Evolutionary conservation across 2,113 vertebrate genomes (phyloP).

Genomic region (Lagopus muta): DNA sequence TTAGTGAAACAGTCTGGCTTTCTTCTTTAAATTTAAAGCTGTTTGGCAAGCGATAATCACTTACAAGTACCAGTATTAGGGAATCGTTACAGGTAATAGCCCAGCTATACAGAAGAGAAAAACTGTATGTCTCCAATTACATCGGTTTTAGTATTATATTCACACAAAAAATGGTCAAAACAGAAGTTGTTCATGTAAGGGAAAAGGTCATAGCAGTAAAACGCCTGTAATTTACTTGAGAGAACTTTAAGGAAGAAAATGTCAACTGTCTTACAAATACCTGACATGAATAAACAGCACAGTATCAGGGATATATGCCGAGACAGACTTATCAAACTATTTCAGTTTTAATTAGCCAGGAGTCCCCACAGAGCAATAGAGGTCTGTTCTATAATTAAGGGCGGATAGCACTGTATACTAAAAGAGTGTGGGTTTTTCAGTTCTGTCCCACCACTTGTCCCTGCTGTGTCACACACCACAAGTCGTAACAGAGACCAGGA

Average conservation of each 20-base stretch:
- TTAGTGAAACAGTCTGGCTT: constrained; percentile 26
- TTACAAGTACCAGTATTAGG: constrained; percentile 32
- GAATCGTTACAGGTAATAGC: constrained; percentile 48
- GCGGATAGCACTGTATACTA: not conserved
- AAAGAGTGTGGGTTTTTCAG: not conserved
- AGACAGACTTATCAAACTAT: constrained; percentile 20
- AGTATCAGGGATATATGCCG: not conserved
- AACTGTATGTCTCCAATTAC: constrained; percentile 27
- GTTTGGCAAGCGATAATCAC: constrained; percentile 32
- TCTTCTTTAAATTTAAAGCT: constrained; percentile 43
- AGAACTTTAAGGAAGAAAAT: constrained; percentile 58
- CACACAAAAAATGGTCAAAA: constrained; percentile 34
- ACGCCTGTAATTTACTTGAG: constrained; percentile 52
- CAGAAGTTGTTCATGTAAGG: constrained; percentile 43
- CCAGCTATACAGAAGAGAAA: not conserved
- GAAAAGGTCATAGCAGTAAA: constrained; percentile 63
- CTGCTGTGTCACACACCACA: not conserved
- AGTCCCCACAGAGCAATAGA: constrained; percentile 2
- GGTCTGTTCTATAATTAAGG: not conserved
- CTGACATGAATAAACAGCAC: constrained; percentile 47
- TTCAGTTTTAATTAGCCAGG: constrained; percentile 48
- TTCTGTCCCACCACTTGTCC: not conserved
- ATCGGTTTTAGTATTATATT: not conserved
- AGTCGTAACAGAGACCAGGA: not conserved
- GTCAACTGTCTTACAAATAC: constrained; percentile 50